Evolutionary conservation across 2,113 vertebrate species (phyloP).

Genomic region (Perca fluviatilis): DNA sequence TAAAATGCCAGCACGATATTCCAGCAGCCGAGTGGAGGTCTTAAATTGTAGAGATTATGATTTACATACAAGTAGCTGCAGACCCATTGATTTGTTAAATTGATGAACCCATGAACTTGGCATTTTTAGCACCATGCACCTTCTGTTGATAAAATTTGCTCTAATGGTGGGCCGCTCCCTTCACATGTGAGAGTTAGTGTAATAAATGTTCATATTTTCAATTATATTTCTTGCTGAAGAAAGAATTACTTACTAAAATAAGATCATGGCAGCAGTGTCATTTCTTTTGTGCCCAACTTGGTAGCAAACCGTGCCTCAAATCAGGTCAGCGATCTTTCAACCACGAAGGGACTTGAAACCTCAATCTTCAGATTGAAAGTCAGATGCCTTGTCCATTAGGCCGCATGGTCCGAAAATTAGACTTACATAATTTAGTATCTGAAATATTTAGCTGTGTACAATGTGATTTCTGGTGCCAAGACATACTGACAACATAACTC

Average conservation of each 20-base stretch:
- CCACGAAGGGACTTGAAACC: background rate
- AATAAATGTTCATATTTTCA: background rate
- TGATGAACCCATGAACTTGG: too few relatives aligned
- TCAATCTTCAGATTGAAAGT: slow-evolving; percentile 6
- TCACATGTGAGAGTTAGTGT: background rate
- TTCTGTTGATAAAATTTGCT: background rate
- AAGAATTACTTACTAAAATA: background rate
- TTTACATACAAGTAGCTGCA: too few relatives aligned
- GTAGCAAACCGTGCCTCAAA: background rate
- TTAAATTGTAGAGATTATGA: too few relatives aligned
- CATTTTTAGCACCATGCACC: too few relatives aligned
- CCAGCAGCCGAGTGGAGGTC: too few relatives aligned
- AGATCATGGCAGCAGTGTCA: background rate
- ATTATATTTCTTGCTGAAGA: background rate
- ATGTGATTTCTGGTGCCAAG: background rate
- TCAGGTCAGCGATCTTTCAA: background rate
- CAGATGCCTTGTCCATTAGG: slow-evolving; percentile 3
- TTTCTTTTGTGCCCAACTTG: background rate
- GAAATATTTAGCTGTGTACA: background rate
- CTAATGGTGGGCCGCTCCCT: background rate
- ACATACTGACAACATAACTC: background rate
- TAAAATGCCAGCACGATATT: too few relatives aligned
- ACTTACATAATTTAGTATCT: background rate
- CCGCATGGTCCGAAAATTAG: background rate
- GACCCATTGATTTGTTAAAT: too few relatives aligned